Percentiles rank a stretch among this genome's conserved stretches.
phyloP scores from a whole-genome alignment of 2,888 invertebrate genomes.

The Phania funesta region DNA sequence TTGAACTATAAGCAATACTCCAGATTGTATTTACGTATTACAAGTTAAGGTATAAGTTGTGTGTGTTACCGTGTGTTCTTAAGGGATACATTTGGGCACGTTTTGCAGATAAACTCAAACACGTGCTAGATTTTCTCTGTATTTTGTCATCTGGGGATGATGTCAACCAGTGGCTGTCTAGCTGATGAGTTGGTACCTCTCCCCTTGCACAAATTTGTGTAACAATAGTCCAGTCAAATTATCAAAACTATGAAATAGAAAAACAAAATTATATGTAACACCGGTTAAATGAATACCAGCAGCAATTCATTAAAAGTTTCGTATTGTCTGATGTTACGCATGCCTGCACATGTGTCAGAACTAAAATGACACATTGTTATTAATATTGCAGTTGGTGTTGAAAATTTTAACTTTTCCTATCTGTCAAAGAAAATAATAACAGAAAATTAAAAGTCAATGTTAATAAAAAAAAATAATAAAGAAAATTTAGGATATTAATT shows the following conservation, averaged over 20 bases:
- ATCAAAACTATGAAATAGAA: constrained; percentile 41
- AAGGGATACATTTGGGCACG: constrained; percentile 51
- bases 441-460: constrained; percentile 9
- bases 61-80: neutral
- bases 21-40: constrained; percentile 21
- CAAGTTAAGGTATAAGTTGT: neutral
- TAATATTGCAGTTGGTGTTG: constrained; percentile 43
- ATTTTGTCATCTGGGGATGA: constrained; percentile 62
- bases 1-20: neutral
- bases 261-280: neutral
- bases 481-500: too few relatives aligned
- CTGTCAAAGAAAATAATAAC: neutral
- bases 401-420: constrained; percentile 11
- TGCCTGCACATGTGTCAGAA: constrained; percentile 52
- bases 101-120: constrained; percentile 62
- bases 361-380: constrained; percentile 55
- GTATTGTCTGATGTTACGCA: constrained; percentile 30
- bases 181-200: neutral
- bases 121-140: constrained; percentile 58
- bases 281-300: constrained; percentile 24
- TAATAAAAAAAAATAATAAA: constrained; percentile 37
- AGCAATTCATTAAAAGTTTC: constrained; percentile 19
- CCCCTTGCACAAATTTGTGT: constrained; percentile 14
- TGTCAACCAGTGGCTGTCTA: constrained; percentile 34
- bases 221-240: constrained; percentile 61